Base-by-base conservation (phyloP, 2,113 vertebrate species). In the Nerophis lumbriciformis region DNA sequence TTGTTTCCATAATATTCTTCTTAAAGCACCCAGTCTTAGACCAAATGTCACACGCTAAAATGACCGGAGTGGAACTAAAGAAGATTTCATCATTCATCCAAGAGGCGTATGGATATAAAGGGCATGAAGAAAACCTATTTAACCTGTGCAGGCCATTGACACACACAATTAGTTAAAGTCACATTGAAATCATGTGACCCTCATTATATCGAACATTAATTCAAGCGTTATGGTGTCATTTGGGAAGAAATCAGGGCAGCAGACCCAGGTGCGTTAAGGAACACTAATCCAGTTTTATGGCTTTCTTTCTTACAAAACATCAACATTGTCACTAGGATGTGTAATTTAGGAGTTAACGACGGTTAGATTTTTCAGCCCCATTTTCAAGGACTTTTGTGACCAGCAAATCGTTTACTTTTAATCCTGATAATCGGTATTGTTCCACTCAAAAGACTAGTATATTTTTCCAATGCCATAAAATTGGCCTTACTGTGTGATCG, bases 141-240 rank as follows among this genome's bases (percentile, higher is more conserved):
- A 47, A 73, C 47, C 60, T 64, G 11, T 49, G 28, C 35, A 21
- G 45, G 45, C 37, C 44, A 21, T 48, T 63, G 14, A 49, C 59
- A 49, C 19, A 38, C 53, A 53, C 44, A 39, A 61, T 35, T 12
- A n/a, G 53, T 49, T 6, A 11, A 50, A 53, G 59, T 68, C 58
- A 42, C 36, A 48, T n/a, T 16, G 4, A 21, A 48, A 50, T 48
- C 49, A 54, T 62, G 64, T 44, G 16, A 50, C 54, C 52, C 15
- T 10, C 58, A 15, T 38, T 21, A 5, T 11, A 48, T 59, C 21
- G 56, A 44, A 14, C 35, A 44, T 51, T 50, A 53, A 13, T 48
- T 16, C 6, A 66, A 67, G 59, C 45, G n/a, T 62, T 48, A 52
- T 66, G 35, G 52, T 13, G 61, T 55, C 15, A 39, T 35, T 28